Conservation (phyloP, 2,888 invertebrate genomes). For the Hetaerina titia region DNA sequence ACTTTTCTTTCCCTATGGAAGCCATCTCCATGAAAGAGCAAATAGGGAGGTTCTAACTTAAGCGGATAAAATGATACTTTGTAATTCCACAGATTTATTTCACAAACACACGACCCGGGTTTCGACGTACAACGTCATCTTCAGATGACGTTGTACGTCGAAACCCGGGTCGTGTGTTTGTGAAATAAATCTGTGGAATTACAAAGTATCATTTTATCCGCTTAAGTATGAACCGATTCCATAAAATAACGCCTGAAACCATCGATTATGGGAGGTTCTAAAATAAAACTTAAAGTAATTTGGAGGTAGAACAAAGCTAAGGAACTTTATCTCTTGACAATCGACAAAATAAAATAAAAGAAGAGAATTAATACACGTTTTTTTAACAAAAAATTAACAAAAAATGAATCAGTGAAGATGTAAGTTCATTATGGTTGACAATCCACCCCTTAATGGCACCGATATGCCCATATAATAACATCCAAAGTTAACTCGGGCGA, state of each 20-base stretch:
- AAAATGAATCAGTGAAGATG: neutral
- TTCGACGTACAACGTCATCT: no score
- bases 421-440: neutral
- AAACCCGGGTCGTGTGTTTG: no score
- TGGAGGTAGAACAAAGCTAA: neutral
- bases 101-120: no score
- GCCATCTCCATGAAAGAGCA: neutral
- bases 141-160: no score
- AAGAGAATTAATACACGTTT: neutral
- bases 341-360: no score
- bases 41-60: neutral
- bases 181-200: no score
- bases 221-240: no score
- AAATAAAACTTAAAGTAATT: neutral
- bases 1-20: neutral
- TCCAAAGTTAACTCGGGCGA: neutral
- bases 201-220: no score
- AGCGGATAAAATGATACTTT: no score
- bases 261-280: no score
- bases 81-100: no score
- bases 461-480: neutral
- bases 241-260: no score
- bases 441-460: neutral
- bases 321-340: neutral
- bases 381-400: neutral